These are phyloP conservation scores for Sebastiscus tertius DNA, from an alignment of 2,797 vertebrate genomes.

Conservation along the genomic window DNA sequence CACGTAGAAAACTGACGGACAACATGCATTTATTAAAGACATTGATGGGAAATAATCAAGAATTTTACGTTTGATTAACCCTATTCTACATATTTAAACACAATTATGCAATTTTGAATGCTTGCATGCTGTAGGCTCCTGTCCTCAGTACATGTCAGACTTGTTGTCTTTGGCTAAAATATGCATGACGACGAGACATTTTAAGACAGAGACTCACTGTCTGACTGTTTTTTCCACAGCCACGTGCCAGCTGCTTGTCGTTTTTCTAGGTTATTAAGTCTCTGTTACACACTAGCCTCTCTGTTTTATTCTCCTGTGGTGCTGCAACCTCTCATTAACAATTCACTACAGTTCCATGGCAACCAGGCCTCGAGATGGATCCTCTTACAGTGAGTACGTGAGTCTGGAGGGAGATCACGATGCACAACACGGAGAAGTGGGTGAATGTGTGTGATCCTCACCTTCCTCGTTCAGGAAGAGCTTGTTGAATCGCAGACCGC, in stretches of 20 bases:
- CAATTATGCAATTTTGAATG: too few relatives aligned
- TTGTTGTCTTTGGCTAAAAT: background rate
- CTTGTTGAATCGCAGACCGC: conserved; percentile 97
- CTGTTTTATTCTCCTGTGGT: conserved; percentile 5
- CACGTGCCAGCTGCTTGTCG: background rate
- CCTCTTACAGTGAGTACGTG: conserved; percentile 12
- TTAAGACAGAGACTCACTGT: background rate
- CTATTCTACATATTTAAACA: too few relatives aligned
- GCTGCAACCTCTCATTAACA: conserved; percentile 44
- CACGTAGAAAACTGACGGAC: too few relatives aligned
- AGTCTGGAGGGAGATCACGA: background rate
- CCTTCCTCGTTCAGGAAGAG: conserved; percentile 98
- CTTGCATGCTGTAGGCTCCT: background rate
- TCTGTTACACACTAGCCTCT: conserved; percentile 4
- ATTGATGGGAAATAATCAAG: too few relatives aligned
- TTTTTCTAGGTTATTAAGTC: background rate
- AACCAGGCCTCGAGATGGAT: conserved; percentile 25
- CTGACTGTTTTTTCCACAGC: background rate
- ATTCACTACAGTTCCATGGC: conserved; percentile 45
- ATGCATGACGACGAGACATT: background rate
- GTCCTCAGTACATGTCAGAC: background rate
- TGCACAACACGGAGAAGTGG: background rate
- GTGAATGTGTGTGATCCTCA: conserved; percentile 72
- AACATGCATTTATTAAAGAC: too few relatives aligned
- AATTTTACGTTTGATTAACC: too few relatives aligned